Percentiles rank a stretch among this genome's conserved stretches.
Conservation (phyloP, 2,888 invertebrate genomes). For the Phrixothrix hirtus region DNA sequence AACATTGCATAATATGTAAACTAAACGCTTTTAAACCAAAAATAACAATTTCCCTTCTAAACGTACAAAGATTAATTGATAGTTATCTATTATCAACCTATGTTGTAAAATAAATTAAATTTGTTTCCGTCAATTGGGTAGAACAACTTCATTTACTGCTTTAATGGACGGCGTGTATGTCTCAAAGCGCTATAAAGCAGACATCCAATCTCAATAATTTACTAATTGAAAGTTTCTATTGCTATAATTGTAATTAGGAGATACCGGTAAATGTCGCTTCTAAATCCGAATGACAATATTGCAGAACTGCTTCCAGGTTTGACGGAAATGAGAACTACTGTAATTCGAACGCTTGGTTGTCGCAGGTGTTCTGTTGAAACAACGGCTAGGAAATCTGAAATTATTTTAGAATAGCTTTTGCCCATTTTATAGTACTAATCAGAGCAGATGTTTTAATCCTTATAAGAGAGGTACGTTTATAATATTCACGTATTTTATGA, state of each 20-base stretch:
- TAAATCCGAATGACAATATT: slow-evolving; percentile 9
- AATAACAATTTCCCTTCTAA: too few species aligned
- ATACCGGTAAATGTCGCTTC: slow-evolving; percentile 18
- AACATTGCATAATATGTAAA: too few species aligned
- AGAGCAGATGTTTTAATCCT: slow-evolving; percentile 25
- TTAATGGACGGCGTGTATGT: slow-evolving; percentile 15
- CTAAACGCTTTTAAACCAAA: too few species aligned
- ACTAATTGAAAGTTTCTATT: slow-evolving; percentile 26
- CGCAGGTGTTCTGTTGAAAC: slow-evolving; percentile 21
- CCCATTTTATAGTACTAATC: slow-evolving; percentile 22
- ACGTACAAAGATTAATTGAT: too few species aligned
- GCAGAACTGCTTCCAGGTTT: slow-evolving; percentile 11
- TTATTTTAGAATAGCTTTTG: slow-evolving; percentile 23
- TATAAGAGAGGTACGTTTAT: neutral
- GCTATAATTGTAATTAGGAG: slow-evolving; percentile 19
- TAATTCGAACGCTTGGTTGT: slow-evolving; percentile 9
- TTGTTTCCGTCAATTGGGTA: slow-evolving; percentile 17
- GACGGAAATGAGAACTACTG: slow-evolving; percentile 19
- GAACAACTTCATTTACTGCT: slow-evolving; percentile 26
- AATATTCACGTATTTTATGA: neutral
- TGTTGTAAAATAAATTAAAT: slow-evolving; percentile 16
- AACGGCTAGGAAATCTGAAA: slow-evolving; percentile 14
- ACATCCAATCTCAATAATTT: slow-evolving; percentile 32
- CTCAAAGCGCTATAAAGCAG: slow-evolving; percentile 21
- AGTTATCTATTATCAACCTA: too few species aligned